Evolutionary conservation across 2,797 vertebrate genomes (phyloP).

Genomic region (Melanotaenia boesemani): DNA sequence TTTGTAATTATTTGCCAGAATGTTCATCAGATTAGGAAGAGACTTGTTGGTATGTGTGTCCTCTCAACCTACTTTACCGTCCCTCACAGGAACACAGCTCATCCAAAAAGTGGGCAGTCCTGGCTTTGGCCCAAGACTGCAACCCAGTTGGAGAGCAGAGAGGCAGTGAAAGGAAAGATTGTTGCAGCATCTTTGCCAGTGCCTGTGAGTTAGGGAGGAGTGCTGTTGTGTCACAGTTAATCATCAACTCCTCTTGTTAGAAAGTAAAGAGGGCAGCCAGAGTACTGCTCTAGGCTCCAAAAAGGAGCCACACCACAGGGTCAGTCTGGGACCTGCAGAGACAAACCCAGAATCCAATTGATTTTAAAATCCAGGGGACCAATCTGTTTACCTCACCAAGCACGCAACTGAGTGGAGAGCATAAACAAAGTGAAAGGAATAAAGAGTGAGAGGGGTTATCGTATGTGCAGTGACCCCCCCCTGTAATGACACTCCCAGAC

Average conservation of each 20-base stretch:
- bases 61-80: slow-evolving; percentile 66
- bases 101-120: slow-evolving; percentile 53
- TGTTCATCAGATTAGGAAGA: slow-evolving; percentile 55
- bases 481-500: slow-evolving; percentile 68
- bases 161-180: slow-evolving; percentile 26
- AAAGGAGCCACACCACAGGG: slow-evolving; percentile 45
- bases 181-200: slow-evolving; percentile 35
- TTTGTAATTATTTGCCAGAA: slow-evolving; percentile 59
- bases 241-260: slow-evolving; percentile 53
- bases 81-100: slow-evolving; percentile 65
- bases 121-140: slow-evolving; percentile 58
- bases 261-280: slow-evolving; percentile 37
- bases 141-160: slow-evolving; percentile 42
- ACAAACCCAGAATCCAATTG: slow-evolving; percentile 65
- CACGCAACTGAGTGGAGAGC: slow-evolving; percentile 66
- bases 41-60: slow-evolving; percentile 55
- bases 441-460: slow-evolving; percentile 62
- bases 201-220: slow-evolving; percentile 48
- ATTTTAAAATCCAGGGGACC: slow-evolving; percentile 70
- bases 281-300: slow-evolving; percentile 36
- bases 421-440: slow-evolving; percentile 73
- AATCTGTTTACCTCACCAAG: slow-evolving; percentile 72
- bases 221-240: slow-evolving; percentile 59
- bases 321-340: slow-evolving; percentile 58
- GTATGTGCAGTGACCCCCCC: slow-evolving; percentile 53